Evolutionary conservation across 1,140 invertebrate genomes (phyloP).

Genomic region (Plectrocnemia conspersa): DNA sequence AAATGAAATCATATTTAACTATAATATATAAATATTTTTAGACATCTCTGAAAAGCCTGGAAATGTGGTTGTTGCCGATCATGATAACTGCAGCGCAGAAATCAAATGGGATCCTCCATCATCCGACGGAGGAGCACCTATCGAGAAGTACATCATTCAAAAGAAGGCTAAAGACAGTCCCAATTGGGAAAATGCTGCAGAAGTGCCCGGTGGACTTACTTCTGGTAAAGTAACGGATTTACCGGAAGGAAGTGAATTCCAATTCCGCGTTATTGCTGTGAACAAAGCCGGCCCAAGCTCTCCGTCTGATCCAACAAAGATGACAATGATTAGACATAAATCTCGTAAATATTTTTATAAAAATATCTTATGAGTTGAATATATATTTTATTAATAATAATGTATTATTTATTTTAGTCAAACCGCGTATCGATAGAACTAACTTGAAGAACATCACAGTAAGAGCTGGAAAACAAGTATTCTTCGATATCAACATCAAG

Average conservation of each 20-base stretch:
- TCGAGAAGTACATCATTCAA: constrained; percentile 96
- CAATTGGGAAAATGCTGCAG: constrained; percentile 50
- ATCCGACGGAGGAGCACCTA: constrained; percentile 89
- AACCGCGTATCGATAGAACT: constrained; percentile 94
- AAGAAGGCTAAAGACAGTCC: constrained; percentile 66
- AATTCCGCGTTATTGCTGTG: constrained; percentile 91
- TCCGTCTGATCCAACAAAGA: constrained; percentile 90
- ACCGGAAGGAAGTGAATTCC: constrained; percentile 87
- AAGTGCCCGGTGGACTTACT: constrained; percentile 68
- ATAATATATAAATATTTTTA: constrained; percentile 40
- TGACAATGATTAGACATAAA: constrained; percentile 86
- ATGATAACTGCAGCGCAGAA: constrained; percentile 89
- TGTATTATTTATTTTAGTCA: constrained; percentile 59
- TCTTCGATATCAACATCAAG: constrained; percentile 88
- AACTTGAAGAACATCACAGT: constrained; percentile 88
- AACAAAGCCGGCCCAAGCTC: constrained; percentile 94
- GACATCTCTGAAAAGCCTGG: constrained; percentile 82
- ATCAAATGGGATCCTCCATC: constrained; percentile 92
- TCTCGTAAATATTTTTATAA: constrained; percentile 62
- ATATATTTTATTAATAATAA: not conserved
- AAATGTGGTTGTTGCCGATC: constrained; percentile 85
- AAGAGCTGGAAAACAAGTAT: constrained; percentile 85
- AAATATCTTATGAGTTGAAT: not conserved
- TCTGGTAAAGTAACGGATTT: constrained; percentile 80
- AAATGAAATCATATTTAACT: not conserved